Conservation (phyloP, 2,113 vertebrate species). For the Physeter macrocephalus region DNA sequence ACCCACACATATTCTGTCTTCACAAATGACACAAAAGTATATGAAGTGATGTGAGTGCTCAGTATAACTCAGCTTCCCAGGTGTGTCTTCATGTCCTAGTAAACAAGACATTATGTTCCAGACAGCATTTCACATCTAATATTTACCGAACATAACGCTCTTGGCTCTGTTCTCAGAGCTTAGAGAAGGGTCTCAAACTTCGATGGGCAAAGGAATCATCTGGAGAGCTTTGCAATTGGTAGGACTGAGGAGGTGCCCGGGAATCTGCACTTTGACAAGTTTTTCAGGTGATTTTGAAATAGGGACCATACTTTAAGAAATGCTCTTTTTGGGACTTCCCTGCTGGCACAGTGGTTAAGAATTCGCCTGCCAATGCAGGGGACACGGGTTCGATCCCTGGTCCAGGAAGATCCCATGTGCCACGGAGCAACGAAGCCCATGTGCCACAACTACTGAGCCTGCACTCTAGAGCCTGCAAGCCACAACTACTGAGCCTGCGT, state of each 20-base stretch:
- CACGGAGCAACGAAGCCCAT: too few relatives aligned
- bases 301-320: background rate
- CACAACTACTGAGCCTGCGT: too few relatives aligned
- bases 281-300: background rate
- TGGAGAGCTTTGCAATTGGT: background rate
- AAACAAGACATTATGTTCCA: constrained; percentile 57
- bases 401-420: too few relatives aligned
- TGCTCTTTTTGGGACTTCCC: background rate
- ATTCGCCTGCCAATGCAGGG: too few relatives aligned
- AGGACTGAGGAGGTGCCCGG: background rate
- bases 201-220: background rate
- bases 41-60: background rate
- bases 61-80: constrained; percentile 37
- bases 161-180: background rate
- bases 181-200: background rate
- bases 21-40: constrained; percentile 16
- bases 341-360: too few relatives aligned
- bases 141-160: background rate
- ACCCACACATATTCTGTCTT: constrained; percentile 44
- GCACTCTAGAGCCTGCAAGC: too few relatives aligned
- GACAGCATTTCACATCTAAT: background rate
- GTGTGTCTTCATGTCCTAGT: background rate
- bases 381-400: too few relatives aligned
- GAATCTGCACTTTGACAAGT: background rate
- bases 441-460: too few relatives aligned